A percentile compares a stretch with the other conserved stretches of the same genome.
These are phyloP conservation scores for Mormyrus iriodes DNA, from an alignment of 2,113 vertebrate species.

Conservation along the genomic window DNA sequence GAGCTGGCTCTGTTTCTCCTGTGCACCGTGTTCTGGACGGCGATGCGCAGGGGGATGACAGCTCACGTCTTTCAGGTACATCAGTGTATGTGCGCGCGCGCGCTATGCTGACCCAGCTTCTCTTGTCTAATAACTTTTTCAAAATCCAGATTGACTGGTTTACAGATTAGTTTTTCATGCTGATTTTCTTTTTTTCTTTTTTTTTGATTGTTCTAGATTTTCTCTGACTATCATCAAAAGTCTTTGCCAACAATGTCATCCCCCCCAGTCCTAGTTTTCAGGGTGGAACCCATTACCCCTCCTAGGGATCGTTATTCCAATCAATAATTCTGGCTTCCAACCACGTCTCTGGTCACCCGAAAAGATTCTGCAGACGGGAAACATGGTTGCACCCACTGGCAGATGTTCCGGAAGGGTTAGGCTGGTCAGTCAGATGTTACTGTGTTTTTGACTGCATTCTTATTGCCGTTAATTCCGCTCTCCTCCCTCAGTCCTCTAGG, in stretches of 20 bases:
- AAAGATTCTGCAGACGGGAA: not conserved
- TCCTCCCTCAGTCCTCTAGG: not conserved
- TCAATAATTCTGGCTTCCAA: not conserved
- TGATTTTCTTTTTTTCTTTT: not conserved
- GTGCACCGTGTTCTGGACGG: conserved; percentile 75
- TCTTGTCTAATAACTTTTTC: not conserved
- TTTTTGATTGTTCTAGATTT: not conserved
- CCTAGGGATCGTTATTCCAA: not conserved
- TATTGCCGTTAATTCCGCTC: not conserved
- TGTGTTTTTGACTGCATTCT: not conserved
- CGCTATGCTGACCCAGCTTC: not conserved
- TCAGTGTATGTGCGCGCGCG: not conserved
- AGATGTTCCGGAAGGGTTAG: not conserved
- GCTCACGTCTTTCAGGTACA: conserved; percentile 73
- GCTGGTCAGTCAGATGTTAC: not conserved
- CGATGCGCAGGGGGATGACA: conserved; percentile 64
- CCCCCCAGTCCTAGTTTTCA: not conserved
- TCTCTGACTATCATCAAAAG: not conserved
- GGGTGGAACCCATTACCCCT: not conserved
- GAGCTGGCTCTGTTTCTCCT: conserved; percentile 75
- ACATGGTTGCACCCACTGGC: not conserved
- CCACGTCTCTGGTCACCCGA: not conserved
- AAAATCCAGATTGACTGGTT: not conserved
- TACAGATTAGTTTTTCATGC: not conserved
- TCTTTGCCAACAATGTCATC: not conserved